Evolutionary conservation across 2,113 vertebrate genomes (phyloP).

Genomic region (Tympanuchus pallidicinctus): DNA sequence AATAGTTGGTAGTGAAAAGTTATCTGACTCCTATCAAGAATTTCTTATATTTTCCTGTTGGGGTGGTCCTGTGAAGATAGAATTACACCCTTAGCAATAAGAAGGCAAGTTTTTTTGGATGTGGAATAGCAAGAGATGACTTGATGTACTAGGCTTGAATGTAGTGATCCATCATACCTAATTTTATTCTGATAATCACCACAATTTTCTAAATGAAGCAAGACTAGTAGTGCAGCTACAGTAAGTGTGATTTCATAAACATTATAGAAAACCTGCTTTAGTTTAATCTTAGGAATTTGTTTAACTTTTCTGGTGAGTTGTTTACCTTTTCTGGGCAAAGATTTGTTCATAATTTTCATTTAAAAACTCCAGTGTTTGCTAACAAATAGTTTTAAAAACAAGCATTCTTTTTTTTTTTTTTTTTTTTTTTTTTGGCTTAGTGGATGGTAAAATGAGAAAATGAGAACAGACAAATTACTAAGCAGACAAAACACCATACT

Average conservation of each 20-base stretch:
- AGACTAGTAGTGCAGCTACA: background rate
- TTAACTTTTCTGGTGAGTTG: background rate
- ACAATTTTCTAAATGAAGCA: background rate
- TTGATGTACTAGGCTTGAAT: background rate
- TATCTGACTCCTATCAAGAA: background rate
- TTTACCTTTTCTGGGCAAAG: background rate
- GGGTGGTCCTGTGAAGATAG: background rate
- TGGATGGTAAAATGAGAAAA: background rate
- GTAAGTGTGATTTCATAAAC: background rate
- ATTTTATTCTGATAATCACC: background rate
- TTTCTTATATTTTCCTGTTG: background rate
- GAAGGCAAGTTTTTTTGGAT: background rate
- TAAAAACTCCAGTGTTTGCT: background rate
- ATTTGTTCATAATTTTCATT: background rate
- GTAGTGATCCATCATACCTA: background rate
- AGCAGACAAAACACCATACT: background rate
- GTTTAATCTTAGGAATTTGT: background rate
- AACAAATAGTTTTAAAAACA: background rate
- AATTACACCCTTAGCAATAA: background rate
- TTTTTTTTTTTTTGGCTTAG: background rate
- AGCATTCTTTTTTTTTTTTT: too few relatives aligned
- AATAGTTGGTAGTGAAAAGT: background rate
- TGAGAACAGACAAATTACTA: background rate
- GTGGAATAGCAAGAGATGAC: background rate
- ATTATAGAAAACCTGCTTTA: background rate